phyloP scores from a whole-genome alignment of 2,888 invertebrate genomes.

The Aleiodes leptofemur region DNA sequence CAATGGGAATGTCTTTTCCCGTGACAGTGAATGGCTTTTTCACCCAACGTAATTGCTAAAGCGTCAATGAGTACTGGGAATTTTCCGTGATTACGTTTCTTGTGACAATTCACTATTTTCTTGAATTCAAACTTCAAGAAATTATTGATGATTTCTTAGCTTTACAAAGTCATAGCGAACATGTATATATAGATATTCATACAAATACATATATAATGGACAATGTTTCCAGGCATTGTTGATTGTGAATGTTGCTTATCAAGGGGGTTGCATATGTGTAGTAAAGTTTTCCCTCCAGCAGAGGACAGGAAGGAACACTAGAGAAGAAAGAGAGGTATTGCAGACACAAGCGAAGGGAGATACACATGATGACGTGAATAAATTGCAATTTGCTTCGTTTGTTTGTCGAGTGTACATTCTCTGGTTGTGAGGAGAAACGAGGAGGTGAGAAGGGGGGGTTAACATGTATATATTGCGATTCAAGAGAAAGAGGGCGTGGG shows the following conservation, averaged over 20 bases:
- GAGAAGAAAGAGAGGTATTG: slow-evolving; percentile 3
- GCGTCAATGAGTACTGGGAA: slow-evolving; percentile 36
- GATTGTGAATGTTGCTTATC: slow-evolving; percentile 32
- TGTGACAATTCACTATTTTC: neutral
- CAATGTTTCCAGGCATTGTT: slow-evolving; percentile 1
- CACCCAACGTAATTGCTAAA: slow-evolving; percentile 40
- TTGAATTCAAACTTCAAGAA: neutral
- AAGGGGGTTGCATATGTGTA: slow-evolving; percentile 15
- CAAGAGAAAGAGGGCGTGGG: neutral
- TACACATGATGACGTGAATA: slow-evolving; percentile 51
- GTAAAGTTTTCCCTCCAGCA: slow-evolving; percentile 24
- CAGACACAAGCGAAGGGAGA: slow-evolving; percentile 42
- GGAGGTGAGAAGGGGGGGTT: neutral
- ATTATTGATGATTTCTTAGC: neutral
- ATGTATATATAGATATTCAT: too few relatives aligned
- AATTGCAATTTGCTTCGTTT: slow-evolving; percentile 56
- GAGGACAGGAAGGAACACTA: slow-evolving; percentile 44
- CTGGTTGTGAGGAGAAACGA: slow-evolving; percentile 33
- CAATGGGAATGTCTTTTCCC: slow-evolving; percentile 44
- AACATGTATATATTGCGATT: slow-evolving; percentile 3
- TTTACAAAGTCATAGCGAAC: too few relatives aligned
- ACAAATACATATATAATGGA: too few relatives aligned
- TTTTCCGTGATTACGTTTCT: neutral
- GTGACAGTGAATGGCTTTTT: slow-evolving; percentile 39
- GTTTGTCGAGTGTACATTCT: slow-evolving; percentile 47